phyloP scores from a whole-genome alignment of 2,888 invertebrate genomes.

The Abrostola tripartita region DNA sequence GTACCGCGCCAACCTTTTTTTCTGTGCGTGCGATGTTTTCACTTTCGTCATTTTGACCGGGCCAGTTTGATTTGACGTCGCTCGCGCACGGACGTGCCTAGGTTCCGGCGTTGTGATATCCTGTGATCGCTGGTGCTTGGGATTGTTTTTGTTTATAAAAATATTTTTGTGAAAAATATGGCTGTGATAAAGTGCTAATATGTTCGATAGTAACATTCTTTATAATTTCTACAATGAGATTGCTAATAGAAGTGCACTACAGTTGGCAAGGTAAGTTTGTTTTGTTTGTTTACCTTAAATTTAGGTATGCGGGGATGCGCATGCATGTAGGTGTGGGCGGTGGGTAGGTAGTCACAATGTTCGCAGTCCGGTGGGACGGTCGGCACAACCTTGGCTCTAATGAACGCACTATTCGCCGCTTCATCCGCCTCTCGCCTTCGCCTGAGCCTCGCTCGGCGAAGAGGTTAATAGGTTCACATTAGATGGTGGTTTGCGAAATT shows the following conservation, averaged over 20 bases:
- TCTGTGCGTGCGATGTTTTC: constrained; percentile 88
- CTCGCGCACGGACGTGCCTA: constrained; percentile 87
- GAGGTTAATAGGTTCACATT: constrained; percentile 89
- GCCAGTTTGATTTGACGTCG: constrained; percentile 87
- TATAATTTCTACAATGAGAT: constrained; percentile 88
- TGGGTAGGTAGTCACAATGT: constrained; percentile 57
- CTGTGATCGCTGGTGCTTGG: constrained; percentile 85
- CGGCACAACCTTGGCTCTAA: constrained; percentile 86
- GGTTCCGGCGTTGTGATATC: constrained; percentile 83
- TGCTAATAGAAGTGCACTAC: constrained; percentile 86
- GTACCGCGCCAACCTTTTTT: constrained; percentile 86
- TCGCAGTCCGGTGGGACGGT: constrained; percentile 72
- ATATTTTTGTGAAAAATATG: constrained; percentile 81
- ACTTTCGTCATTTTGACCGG: constrained; percentile 89
- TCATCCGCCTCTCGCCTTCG: constrained; percentile 87
- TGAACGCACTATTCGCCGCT: constrained; percentile 83
- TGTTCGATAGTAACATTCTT: constrained; percentile 86
- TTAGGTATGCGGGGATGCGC: constrained; percentile 67
- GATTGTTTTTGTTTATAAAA: constrained; percentile 81
- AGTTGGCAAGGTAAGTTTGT: constrained; percentile 85
- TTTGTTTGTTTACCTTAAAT: constrained; percentile 81
- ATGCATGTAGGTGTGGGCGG: constrained; percentile 59
- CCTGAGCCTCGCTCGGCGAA: constrained; percentile 82
- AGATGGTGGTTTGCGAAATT: constrained; percentile 88
- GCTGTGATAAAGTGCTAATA: constrained; percentile 88